Base-by-base conservation (phyloP, 2,888 invertebrate genomes). In the Nasonovia ribisnigri region DNA sequence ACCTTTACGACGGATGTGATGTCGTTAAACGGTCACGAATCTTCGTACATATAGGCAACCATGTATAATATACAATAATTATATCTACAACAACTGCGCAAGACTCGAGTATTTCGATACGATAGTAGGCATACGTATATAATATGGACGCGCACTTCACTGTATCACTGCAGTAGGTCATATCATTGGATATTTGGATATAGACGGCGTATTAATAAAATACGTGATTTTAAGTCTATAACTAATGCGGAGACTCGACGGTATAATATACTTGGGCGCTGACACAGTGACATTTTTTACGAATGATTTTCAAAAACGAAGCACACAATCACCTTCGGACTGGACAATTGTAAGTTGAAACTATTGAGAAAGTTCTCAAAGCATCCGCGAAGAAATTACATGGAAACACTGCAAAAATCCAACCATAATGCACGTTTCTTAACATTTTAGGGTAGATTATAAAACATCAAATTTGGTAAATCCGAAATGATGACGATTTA, bases 21-120 rank as follows among this genome's bases (percentile, higher is more conserved):
- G 29, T 48, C 86, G 54, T 67, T 67, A 67, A 87, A 67, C 48
- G 60, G 60, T 67, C 91, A 86, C 86, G 86, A 84, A 91, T 91
- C 84, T 91, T 43, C 84, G 42, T 42, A 90, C 54, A n/a, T 4
- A 20, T 4, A 20, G 16, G 6, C 5, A 67, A 3, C 67, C n/a
- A n/a, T 36, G 26, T 26, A 26, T 26, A 26, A 1, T 26, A 57
- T 77, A 42, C 8, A 36, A 77, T 36, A 36, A 36, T 24, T 8
- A 57, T 57, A 11, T 57, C 57, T 57, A 77, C 36, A 20, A 77
- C 0, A 24, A 36, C 67, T 67, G n/a, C 67, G 36, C 36, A 6
- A 8, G 20, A 36, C 20, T 20, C 67, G 67, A 20, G 36, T 36
- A 77, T 20, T 77, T 36, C 36, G 77, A 77, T 77, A 77, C 77